phyloP scores from a whole-genome alignment of 2,797 vertebrate species.

The Cyprinella venusta region DNA sequence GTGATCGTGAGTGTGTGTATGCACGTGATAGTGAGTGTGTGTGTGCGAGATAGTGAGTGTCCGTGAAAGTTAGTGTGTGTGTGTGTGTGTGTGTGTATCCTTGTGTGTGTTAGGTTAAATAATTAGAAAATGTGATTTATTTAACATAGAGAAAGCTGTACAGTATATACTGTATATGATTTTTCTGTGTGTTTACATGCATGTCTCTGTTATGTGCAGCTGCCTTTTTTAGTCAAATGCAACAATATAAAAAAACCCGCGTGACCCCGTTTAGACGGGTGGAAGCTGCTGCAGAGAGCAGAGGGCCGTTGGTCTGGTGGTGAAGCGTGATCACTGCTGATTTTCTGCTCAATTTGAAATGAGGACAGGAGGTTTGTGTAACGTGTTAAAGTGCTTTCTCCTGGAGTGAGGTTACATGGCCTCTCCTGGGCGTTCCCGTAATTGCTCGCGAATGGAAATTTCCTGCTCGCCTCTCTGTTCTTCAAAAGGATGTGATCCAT shows the following conservation, averaged over 20 bases:
- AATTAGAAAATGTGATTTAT: too few relatives aligned
- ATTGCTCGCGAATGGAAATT: conserved; percentile 65
- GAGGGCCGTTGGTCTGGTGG: neutral
- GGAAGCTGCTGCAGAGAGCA: neutral
- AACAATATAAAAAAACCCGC: neutral
- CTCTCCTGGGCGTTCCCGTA: conserved; percentile 58
- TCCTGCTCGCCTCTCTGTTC: conserved; percentile 62
- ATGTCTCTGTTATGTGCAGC: too few relatives aligned
- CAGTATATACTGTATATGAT: too few relatives aligned
- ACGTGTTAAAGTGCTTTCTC: conserved; percentile 44
- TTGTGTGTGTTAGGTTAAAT: too few relatives aligned
- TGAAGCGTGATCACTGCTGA: neutral
- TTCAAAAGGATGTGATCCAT: conserved; percentile 67
- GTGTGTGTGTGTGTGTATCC: too few relatives aligned
- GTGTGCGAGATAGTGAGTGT: too few relatives aligned
- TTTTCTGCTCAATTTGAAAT: conserved; percentile 40
- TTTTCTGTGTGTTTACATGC: too few relatives aligned
- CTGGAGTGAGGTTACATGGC: conserved; percentile 16
- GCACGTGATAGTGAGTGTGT: too few relatives aligned
- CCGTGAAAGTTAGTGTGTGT: too few relatives aligned
- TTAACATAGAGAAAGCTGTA: too few relatives aligned
- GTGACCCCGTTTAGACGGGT: neutral
- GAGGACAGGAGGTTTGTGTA: conserved; percentile 11
- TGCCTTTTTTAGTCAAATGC: too few relatives aligned
- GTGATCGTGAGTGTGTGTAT: fast-evolving